A percentile compares a stretch with the other conserved stretches of the same genome.
These are phyloP conservation scores for Urocynchramus pylzowi DNA, from an alignment of 2,113 vertebrate species.

Conservation along the genomic window DNA sequence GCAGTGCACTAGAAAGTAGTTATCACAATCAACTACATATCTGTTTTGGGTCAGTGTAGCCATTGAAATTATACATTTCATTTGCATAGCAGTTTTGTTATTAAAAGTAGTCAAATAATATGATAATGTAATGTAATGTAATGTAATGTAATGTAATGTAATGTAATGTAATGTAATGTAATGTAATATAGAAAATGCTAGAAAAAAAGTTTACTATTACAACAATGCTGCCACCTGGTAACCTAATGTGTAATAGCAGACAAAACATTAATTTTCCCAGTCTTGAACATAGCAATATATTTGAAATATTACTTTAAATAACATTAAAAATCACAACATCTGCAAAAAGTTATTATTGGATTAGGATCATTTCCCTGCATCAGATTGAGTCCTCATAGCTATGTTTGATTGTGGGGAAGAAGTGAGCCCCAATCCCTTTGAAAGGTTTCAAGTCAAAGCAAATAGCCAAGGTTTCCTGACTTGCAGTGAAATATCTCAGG, in stretches of 20 bases:
- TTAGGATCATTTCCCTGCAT: neutral
- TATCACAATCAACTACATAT: neutral
- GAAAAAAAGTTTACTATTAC: neutral
- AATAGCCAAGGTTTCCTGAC: neutral
- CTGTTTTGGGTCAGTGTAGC: neutral
- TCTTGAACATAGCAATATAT: neutral
- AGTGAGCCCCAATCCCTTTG: neutral
- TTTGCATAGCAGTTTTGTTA: neutral
- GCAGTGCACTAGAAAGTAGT: neutral
- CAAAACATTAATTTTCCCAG: neutral
- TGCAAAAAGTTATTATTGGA: neutral
- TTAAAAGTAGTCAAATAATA: neutral
- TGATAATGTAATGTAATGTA: neutral
- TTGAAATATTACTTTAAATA: neutral
- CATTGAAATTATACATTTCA: neutral
- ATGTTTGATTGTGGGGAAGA: neutral
- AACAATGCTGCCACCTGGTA: constrained; percentile 63
- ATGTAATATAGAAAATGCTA: neutral
- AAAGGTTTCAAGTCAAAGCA: neutral
- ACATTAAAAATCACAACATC: neutral
- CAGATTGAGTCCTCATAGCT: neutral
- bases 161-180: neutral
- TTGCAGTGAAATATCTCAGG: neutral
- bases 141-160: too few relatives aligned
- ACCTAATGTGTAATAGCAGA: neutral